Percentiles rank a stretch among this genome's conserved stretches.
phyloP scores from a whole-genome alignment of 2,888 invertebrate species.

The Cheilosia pagana region DNA sequence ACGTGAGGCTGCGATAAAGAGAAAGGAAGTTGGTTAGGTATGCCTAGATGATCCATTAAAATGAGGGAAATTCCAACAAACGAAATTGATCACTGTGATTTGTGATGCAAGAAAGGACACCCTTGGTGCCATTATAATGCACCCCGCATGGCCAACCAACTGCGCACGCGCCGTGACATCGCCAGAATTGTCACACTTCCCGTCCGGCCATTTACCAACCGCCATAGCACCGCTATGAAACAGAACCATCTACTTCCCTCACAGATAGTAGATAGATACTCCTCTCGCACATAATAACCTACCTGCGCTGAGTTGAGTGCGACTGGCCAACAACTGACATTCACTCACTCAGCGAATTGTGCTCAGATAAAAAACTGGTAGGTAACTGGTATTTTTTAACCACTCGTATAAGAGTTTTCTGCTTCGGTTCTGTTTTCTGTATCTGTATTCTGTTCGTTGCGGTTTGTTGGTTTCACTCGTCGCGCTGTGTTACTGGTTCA shows the following conservation, averaged over 20 bases:
- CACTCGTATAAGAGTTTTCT: slow-evolving; percentile 73
- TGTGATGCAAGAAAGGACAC: neutral
- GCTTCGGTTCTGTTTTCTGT: too few relatives aligned
- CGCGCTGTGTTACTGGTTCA: slow-evolving; percentile 73
- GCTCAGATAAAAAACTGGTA: slow-evolving; percentile 18
- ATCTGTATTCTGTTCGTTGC: slow-evolving; percentile 8
- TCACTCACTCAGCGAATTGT: slow-evolving; percentile 8
- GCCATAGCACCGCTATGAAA: slow-evolving; percentile 32
- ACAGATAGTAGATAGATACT: slow-evolving; percentile 33
- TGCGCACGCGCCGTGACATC: slow-evolving; percentile 46
- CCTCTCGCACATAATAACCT: slow-evolving; percentile 43
- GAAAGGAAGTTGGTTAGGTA: too few relatives aligned
- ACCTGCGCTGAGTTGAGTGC: slow-evolving; percentile 2
- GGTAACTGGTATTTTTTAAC: slow-evolving; percentile 1
- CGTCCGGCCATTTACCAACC: slow-evolving; percentile 48
- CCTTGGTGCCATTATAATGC: neutral
- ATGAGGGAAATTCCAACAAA: neutral
- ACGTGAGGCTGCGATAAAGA: too few relatives aligned
- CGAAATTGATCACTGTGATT: neutral
- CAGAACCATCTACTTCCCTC: slow-evolving; percentile 52
- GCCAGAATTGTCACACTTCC: slow-evolving; percentile 2
- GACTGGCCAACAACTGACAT: too few relatives aligned
- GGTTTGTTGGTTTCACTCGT: slow-evolving; percentile 54
- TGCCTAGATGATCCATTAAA: too few relatives aligned
- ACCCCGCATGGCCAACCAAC: slow-evolving; percentile 31